Conservation (phyloP, 2,888 invertebrate genomes). For the Carcina quercana region DNA sequence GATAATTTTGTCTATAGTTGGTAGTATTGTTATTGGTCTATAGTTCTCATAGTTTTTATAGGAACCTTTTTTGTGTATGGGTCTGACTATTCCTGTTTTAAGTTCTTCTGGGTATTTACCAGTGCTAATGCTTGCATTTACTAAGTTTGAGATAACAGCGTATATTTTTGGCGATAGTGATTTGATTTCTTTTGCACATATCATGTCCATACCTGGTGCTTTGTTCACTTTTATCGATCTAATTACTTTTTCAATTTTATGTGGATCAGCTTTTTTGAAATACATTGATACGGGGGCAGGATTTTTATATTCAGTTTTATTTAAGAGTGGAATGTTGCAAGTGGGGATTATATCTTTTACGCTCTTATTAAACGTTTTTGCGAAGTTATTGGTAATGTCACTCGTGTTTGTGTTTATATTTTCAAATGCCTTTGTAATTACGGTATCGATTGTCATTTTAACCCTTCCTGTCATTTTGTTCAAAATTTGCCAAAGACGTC, state of each 20-base stretch:
- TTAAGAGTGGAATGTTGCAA: constrained; percentile 3
- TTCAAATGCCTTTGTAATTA: constrained; percentile 5
- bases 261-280: not conserved
- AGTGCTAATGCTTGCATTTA: not conserved
- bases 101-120: constrained; percentile 1
- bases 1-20: constrained; percentile 4
- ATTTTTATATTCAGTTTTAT: not conserved
- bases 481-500: not conserved
- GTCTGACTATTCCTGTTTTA: constrained; percentile 1
- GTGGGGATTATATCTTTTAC: constrained; percentile 3
- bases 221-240: not conserved
- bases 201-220: constrained; percentile 5
- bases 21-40: constrained; percentile 12
- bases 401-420: not conserved
- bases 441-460: constrained; percentile 4
- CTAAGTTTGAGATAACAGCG: not conserved
- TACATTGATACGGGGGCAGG: not conserved
- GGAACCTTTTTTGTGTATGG: constrained; percentile 1
- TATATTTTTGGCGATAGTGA: constrained; percentile 1
- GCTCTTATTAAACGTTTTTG: constrained; percentile 2
- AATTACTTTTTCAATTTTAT: not conserved
- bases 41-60: constrained; percentile 10
- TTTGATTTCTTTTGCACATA: constrained; percentile 2
- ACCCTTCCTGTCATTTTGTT: not conserved
- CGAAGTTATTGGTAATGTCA: constrained; percentile 4